These are phyloP conservation scores for Phengaris alcon DNA, from an alignment of 2,888 invertebrate genomes.

Conservation along the genomic window DNA sequence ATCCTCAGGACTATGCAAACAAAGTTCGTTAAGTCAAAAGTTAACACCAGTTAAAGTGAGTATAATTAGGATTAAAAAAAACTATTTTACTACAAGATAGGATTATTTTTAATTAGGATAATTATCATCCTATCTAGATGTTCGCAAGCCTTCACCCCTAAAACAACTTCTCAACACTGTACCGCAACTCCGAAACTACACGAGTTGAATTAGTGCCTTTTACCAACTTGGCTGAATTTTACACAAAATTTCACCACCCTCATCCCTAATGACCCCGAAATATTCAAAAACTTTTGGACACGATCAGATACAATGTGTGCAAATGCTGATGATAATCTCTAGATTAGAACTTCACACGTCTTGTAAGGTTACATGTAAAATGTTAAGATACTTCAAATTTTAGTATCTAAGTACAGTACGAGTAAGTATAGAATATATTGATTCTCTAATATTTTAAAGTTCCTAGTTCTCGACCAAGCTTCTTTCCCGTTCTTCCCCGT, in stretches of 20 bases:
- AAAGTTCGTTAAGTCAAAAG: too few relatives aligned
- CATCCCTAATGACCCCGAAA: conserved; percentile 32
- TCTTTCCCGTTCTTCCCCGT: too few relatives aligned
- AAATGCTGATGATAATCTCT: background rate
- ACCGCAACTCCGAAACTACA: conserved; percentile 33
- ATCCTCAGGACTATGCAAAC: too few relatives aligned
- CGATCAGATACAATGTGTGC: background rate
- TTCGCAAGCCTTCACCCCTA: background rate
- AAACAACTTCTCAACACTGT: conserved; percentile 32
- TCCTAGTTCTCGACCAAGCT: too few relatives aligned
- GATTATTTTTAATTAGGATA: background rate
- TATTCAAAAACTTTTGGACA: conserved; percentile 28
- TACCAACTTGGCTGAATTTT: conserved; percentile 35
- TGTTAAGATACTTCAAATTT: too few relatives aligned
- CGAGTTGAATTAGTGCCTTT: conserved; percentile 38
- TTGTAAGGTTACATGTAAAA: background rate
- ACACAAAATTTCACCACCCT: conserved; percentile 29
- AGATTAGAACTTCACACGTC: background rate
- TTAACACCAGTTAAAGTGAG: too few relatives aligned
- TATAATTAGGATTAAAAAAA: too few relatives aligned
- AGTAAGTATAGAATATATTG: too few relatives aligned
- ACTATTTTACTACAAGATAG: too few relatives aligned
- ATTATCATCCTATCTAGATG: background rate
- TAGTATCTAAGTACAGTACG: too few relatives aligned
- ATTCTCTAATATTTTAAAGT: too few relatives aligned